phyloP scores from a whole-genome alignment of 1,140 invertebrate genomes.

The Parapsyche elsis region DNA sequence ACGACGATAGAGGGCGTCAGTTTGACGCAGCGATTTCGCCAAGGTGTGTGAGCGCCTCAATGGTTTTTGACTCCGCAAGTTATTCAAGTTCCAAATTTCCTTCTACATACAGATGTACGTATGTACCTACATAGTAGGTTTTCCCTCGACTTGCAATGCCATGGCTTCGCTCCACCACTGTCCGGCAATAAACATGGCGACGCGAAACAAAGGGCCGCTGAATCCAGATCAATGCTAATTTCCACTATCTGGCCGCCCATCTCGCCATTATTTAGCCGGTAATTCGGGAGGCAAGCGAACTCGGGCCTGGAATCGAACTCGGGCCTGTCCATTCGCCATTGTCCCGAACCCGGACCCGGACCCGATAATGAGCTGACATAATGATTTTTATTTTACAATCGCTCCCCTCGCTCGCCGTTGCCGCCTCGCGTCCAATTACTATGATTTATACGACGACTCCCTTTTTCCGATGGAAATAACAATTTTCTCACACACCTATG shows the following conservation, averaged over 20 bases:
- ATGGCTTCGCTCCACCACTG: background rate
- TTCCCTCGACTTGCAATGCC: background rate
- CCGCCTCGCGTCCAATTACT: slow-evolving; percentile 48
- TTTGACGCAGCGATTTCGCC: too few species aligned
- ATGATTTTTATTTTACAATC: slow-evolving; percentile 55
- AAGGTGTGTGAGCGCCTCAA: too few species aligned
- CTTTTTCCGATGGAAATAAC: slow-evolving; percentile 32
- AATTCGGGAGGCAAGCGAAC: slow-evolving; percentile 33
- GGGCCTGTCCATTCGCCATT: slow-evolving; percentile 28
- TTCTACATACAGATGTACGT: too few species aligned
- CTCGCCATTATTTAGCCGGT: slow-evolving; percentile 49
- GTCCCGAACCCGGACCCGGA: slow-evolving; percentile 43
- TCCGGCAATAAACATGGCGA: slow-evolving; percentile 48
- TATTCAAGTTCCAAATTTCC: too few species aligned
- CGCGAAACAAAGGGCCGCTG: slow-evolving; percentile 51
- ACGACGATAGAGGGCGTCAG: too few species aligned
- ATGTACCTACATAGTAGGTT: too few species aligned
- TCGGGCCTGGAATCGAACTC: slow-evolving; percentile 21
- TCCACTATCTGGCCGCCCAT: slow-evolving; percentile 51
- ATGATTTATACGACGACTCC: slow-evolving; percentile 47
- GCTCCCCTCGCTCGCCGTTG: slow-evolving; percentile 11
- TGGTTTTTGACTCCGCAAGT: too few species aligned
- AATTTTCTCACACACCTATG: slow-evolving; percentile 10
- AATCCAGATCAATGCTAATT: slow-evolving; percentile 54
- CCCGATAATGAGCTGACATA: slow-evolving; percentile 55